Evolutionary conservation across 2,113 vertebrate genomes (phyloP).

Genomic region (Prunella himalayana): DNA sequence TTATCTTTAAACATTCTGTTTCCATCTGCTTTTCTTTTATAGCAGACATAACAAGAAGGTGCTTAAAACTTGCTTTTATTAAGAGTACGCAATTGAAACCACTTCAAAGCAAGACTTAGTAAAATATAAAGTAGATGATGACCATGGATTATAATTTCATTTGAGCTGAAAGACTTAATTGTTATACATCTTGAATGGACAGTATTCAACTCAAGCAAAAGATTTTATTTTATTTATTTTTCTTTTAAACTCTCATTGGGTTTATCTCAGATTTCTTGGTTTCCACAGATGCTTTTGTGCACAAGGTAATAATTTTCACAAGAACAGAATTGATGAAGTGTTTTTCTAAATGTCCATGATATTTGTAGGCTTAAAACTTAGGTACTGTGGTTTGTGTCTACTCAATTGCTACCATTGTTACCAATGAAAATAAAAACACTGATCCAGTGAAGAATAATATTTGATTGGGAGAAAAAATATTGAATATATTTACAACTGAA

Average conservation of each 20-base stretch:
- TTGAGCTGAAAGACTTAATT: background rate
- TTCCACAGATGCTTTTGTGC: background rate
- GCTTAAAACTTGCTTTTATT: background rate
- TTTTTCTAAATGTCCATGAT: background rate
- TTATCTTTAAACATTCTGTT: background rate
- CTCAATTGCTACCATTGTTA: background rate
- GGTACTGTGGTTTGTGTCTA: background rate
- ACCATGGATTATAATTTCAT: background rate
- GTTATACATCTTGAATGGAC: background rate
- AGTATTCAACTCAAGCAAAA: background rate
- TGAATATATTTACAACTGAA: background rate
- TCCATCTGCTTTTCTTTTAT: constrained; percentile 26
- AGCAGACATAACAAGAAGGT: constrained; percentile 3
- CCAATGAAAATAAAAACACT: background rate
- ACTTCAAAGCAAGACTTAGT: constrained; percentile 7
- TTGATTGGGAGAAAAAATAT: background rate
- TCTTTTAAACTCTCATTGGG: background rate
- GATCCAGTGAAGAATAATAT: background rate
- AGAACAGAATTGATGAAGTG: background rate
- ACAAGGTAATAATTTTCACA: background rate
- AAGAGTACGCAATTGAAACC: background rate
- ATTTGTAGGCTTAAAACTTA: background rate
- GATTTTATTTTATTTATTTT: background rate
- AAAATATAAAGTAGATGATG: background rate
- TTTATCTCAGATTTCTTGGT: background rate